Percentiles rank a stretch among this genome's conserved stretches.
phyloP scores from a whole-genome alignment of 2,888 invertebrate genomes.

The Drosophila subsilvestris region DNA sequence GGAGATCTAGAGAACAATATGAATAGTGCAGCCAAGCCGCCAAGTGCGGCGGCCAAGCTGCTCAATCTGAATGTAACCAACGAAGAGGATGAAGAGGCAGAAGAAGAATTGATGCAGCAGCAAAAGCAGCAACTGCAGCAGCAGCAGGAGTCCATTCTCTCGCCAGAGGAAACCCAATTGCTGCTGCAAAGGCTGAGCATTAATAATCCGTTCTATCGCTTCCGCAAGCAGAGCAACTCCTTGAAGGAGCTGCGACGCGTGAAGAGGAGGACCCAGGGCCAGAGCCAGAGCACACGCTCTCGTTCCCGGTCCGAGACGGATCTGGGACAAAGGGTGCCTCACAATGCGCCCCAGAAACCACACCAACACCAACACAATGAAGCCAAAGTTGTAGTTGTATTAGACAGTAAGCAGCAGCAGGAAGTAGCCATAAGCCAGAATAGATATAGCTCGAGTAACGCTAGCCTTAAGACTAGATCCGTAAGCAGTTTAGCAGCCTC shows the following conservation, averaged over 20 bases:
- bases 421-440: slow-evolving; percentile 59
- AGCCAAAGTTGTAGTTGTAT: slow-evolving; percentile 80
- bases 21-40: slow-evolving; percentile 62
- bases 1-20: slow-evolving; percentile 64
- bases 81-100: slow-evolving; percentile 22
- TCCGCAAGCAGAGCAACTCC: slow-evolving; percentile 82
- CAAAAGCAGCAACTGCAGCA: background rate
- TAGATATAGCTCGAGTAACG: slow-evolving; percentile 47
- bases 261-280: slow-evolving; percentile 14
- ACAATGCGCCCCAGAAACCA: slow-evolving; percentile 15
- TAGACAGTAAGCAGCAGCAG: slow-evolving; percentile 70
- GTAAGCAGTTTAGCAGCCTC: slow-evolving; percentile 65
- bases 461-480: slow-evolving; percentile 72
- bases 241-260: slow-evolving; percentile 69
- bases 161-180: slow-evolving; percentile 64
- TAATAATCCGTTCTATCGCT: slow-evolving; percentile 83
- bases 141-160: slow-evolving; percentile 32
- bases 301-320: slow-evolving; percentile 80
- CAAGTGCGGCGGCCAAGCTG: slow-evolving; percentile 43
- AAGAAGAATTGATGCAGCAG: background rate
- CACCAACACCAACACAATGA: slow-evolving; percentile 69
- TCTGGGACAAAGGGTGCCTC: slow-evolving; percentile 39
- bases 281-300: background rate
- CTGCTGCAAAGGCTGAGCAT: slow-evolving; percentile 79
- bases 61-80: slow-evolving; percentile 61